Conservation (phyloP, 2,797 vertebrate species). For the Pantherophis alleghaniensis region DNA sequence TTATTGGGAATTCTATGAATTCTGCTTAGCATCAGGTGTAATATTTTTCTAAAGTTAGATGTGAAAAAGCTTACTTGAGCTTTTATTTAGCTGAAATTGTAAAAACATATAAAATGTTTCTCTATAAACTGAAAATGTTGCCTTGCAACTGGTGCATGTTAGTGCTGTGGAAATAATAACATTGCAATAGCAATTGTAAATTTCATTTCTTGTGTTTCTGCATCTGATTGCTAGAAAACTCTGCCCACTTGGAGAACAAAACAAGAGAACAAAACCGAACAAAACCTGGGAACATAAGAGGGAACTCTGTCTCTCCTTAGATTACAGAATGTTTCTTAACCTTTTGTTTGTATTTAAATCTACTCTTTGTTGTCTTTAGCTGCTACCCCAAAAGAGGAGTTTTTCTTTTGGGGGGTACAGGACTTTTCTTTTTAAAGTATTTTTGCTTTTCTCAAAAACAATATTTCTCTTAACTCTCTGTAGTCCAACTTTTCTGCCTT, state of each 20-base stretch:
- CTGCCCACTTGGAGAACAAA: conserved; percentile 3
- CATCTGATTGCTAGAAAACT: not conserved
- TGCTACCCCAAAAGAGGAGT: not conserved
- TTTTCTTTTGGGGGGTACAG: not conserved
- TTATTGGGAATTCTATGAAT: not conserved
- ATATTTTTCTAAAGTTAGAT: conserved; percentile 6
- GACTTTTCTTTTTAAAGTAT: not conserved
- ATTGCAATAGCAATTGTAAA: not conserved
- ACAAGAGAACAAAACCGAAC: not conserved
- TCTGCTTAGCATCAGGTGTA: not conserved
- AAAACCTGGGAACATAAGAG: not conserved
- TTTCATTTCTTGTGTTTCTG: not conserved
- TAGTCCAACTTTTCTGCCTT: not conserved
- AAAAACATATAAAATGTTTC: conserved; percentile 9
- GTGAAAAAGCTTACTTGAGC: not conserved
- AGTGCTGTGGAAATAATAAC: conserved; percentile 7
- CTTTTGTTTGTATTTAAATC: not conserved
- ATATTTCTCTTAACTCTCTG: not conserved
- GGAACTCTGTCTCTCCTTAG: not conserved
- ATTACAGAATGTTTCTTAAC: not conserved
- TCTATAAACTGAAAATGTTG: conserved; percentile 18
- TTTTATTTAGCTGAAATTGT: not conserved
- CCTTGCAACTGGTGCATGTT: conserved; percentile 1
- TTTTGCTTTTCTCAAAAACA: not conserved
- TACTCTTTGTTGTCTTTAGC: not conserved